Conservation (phyloP, 1,140 invertebrate genomes). For the Centruroides vittatus region DNA sequence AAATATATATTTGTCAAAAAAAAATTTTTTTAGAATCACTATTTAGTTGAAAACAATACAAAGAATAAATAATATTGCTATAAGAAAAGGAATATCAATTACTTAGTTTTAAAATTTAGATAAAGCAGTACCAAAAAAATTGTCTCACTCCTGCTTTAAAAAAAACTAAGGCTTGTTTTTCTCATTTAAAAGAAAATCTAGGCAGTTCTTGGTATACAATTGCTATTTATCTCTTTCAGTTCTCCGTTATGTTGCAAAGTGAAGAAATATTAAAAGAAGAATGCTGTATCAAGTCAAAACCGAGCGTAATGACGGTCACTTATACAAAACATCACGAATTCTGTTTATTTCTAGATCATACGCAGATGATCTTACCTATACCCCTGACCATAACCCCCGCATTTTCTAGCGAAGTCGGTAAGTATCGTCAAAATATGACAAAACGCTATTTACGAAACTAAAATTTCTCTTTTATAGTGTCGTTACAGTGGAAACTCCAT, state of each 20-base stretch:
- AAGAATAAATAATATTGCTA: too few species aligned
- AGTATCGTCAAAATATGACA: constrained; percentile 16
- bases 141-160: too few species aligned
- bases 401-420: constrained; percentile 71
- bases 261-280: constrained; percentile 63
- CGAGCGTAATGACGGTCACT: constrained; percentile 30
- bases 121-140: too few species aligned
- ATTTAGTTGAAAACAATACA: too few species aligned
- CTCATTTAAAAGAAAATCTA: too few species aligned
- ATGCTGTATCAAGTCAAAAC: constrained; percentile 38
- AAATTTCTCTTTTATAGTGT: constrained; percentile 37
- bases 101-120: too few species aligned
- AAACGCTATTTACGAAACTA: neutral
- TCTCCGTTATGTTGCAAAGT: constrained; percentile 69
- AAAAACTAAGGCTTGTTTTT: too few species aligned
- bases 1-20: too few species aligned
- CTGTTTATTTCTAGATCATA: constrained; percentile 70
- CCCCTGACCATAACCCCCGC: constrained; percentile 85
- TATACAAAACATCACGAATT: constrained; percentile 85
- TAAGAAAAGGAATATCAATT: too few species aligned
- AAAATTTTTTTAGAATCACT: too few species aligned
- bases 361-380: constrained; percentile 79
- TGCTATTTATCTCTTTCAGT: constrained; percentile 27
- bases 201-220: too few species aligned
- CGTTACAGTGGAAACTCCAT: constrained; percentile 78